Percentiles rank a stretch among this genome's conserved stretches.
Evolutionary conservation across 1,140 invertebrate species (phyloP).

Genomic region (Berghia stephanieae): DNA sequence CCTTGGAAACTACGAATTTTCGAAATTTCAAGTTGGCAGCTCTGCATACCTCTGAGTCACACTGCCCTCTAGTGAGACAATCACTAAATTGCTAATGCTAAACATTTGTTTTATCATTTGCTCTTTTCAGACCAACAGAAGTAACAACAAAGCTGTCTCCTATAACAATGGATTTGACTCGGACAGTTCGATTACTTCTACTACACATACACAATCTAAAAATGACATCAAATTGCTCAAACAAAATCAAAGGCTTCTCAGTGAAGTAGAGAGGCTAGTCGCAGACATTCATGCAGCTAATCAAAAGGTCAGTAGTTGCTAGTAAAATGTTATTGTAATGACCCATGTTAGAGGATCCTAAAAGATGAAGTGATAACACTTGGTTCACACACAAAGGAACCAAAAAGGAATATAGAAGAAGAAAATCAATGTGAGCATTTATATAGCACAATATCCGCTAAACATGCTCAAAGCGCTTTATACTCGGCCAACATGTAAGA

Average conservation of each 20-base stretch:
- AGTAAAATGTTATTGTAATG: background rate
- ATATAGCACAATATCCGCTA: background rate
- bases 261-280: slow-evolving; percentile 53
- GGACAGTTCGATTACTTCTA: slow-evolving; percentile 17
- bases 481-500: too few species aligned
- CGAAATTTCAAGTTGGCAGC: too few species aligned
- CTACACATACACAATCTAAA: slow-evolving; percentile 11
- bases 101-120: too few species aligned
- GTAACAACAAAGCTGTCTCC: too few species aligned
- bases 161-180: slow-evolving; percentile 29
- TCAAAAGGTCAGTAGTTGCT: slow-evolving; percentile 46
- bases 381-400: background rate
- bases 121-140: too few species aligned
- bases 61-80: too few species aligned
- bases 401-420: background rate
- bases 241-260: slow-evolving; percentile 57
- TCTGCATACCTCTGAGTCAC: too few species aligned
- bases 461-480: too few species aligned
- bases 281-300: slow-evolving; percentile 47
- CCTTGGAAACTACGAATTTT: too few species aligned
- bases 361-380: background rate
- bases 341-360: background rate
- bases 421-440: background rate
- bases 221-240: slow-evolving; percentile 44
- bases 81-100: too few species aligned